Percentiles rank a stretch among this genome's conserved stretches.
Evolutionary conservation across 2,113 vertebrate species (phyloP).

Genomic region (Callorhinus ursinus): DNA sequence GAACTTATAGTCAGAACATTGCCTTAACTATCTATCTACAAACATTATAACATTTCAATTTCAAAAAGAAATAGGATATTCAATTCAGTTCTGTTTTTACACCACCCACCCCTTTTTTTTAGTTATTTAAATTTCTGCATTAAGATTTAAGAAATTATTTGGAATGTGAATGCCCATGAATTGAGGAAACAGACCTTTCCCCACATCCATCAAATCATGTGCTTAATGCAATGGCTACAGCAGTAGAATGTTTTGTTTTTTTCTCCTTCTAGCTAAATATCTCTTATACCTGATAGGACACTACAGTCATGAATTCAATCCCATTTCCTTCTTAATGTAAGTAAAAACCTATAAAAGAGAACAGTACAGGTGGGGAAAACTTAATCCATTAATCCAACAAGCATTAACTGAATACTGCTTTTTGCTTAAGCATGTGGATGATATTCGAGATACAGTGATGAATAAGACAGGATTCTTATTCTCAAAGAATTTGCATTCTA

Average conservation of each 20-base stretch:
- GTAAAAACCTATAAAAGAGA: neutral
- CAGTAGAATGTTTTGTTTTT: rapidly evolving
- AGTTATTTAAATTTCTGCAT: neutral
- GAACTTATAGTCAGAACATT: neutral
- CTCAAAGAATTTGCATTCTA: neutral
- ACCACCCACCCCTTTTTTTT: neutral
- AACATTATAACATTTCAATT: neutral
- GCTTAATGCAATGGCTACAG: neutral
- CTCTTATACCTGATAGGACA: neutral
- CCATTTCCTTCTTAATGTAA: neutral
- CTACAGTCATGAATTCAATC: neutral
- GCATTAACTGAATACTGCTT: neutral
- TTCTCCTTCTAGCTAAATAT: neutral
- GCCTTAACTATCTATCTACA: neutral
- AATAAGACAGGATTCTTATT: neutral
- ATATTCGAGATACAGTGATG: neutral
- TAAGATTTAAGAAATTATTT: neutral
- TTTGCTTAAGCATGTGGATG: neutral
- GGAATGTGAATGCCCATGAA: neutral
- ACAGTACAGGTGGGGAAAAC: neutral
- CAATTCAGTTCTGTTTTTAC: neutral
- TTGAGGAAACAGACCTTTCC: neutral
- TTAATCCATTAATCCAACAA: neutral
- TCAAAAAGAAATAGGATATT: neutral
- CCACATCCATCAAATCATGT: neutral